phyloP scores from a whole-genome alignment of 2,888 invertebrate species.

The Coelopa pilipes region DNA sequence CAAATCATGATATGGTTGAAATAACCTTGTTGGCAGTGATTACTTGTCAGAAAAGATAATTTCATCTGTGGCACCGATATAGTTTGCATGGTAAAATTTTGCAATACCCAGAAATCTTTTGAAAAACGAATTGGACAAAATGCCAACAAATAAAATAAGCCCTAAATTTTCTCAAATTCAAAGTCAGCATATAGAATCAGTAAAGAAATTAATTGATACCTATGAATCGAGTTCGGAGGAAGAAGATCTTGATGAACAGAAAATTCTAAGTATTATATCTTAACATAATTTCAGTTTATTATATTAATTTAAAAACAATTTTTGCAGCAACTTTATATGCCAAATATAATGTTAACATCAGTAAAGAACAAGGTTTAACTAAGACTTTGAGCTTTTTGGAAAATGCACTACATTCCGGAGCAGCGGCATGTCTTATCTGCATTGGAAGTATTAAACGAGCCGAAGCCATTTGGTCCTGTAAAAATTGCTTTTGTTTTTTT shows the following conservation, averaged over 20 bases:
- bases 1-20: too few species aligned
- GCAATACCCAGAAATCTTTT: too few species aligned
- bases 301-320: not conserved
- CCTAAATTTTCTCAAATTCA: constrained; percentile 55
- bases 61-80: too few species aligned
- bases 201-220: constrained; percentile 67
- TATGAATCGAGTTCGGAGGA: constrained; percentile 69
- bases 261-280: constrained; percentile 66
- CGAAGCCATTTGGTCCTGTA: constrained; percentile 89
- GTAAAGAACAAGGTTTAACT: constrained; percentile 60
- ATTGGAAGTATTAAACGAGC: constrained; percentile 85
- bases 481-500: constrained; percentile 83
- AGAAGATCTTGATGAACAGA: constrained; percentile 69
- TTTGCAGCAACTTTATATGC: constrained; percentile 68
- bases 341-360: constrained; percentile 63
- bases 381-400: constrained; percentile 80
- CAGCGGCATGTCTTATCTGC: constrained; percentile 88
- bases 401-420: constrained; percentile 82
- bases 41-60: too few species aligned
- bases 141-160: too few species aligned
- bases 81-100: too few species aligned
- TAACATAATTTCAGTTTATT: not conserved
- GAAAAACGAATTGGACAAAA: too few species aligned
- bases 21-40: too few species aligned
- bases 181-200: constrained; percentile 68